Percentiles rank a stretch among this genome's conserved stretches.
Conservation (phyloP, 2,888 invertebrate genomes). For the Unio pictorum region DNA sequence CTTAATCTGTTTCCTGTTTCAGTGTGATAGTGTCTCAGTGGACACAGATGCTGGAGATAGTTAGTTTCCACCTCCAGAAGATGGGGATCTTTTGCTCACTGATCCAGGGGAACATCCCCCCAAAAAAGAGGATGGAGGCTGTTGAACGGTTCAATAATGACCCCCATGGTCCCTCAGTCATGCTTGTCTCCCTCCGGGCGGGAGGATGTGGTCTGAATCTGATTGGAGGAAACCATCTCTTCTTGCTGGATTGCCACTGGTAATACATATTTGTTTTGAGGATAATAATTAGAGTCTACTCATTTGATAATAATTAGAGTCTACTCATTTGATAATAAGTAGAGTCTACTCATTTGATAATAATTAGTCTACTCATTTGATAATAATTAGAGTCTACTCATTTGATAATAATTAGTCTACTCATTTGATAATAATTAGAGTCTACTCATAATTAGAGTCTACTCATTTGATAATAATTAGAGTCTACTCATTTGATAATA, state of each 20-base stretch:
- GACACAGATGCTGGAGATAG: constrained; percentile 85
- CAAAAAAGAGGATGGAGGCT: constrained; percentile 80
- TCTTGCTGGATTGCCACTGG: constrained; percentile 95
- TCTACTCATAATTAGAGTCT: too few relatives aligned
- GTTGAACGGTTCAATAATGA: constrained; percentile 82
- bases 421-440: neutral
- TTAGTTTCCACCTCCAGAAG: constrained; percentile 78
- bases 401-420: too few relatives aligned
- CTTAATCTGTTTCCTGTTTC: constrained; percentile 12
- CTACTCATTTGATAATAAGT: too few relatives aligned
- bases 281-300: neutral
- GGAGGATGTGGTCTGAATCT: constrained; percentile 96
- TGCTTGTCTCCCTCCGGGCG: constrained; percentile 91
- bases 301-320: too few relatives aligned
- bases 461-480: neutral
- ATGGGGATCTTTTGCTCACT: constrained; percentile 76
- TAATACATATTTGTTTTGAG: constrained; percentile 22
- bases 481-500: neutral
- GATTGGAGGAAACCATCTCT: constrained; percentile 91
- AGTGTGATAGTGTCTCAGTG: constrained; percentile 91
- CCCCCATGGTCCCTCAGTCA: constrained; percentile 75
- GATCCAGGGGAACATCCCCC: constrained; percentile 84
- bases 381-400: neutral
- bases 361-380: neutral
- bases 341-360: too few relatives aligned